Conservation (phyloP, 2,113 vertebrate species). For the Perognathus longimembris region DNA sequence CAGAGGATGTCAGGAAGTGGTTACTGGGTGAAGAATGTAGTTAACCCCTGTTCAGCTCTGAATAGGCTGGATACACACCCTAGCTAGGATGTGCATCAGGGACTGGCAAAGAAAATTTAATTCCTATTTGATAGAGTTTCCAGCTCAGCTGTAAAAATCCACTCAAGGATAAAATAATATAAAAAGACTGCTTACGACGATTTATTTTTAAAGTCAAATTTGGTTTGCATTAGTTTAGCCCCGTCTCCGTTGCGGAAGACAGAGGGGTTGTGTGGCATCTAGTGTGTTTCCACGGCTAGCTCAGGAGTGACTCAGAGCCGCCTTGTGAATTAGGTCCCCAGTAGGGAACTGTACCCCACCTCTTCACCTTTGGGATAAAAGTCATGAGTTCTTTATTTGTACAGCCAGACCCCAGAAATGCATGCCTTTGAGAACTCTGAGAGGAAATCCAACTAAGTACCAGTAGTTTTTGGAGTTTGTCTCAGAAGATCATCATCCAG, state of each 20-base stretch:
- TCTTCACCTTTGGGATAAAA: constrained; percentile 20
- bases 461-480: neutral
- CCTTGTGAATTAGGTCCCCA: constrained; percentile 26
- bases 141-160: constrained; percentile 82
- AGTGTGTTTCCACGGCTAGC: constrained; percentile 12
- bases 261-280: constrained; percentile 56
- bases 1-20: constrained; percentile 76
- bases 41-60: constrained; percentile 67
- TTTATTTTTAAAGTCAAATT: constrained; percentile 67
- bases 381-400: neutral
- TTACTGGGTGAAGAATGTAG: constrained; percentile 42
- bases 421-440: neutral
- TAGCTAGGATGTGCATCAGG: neutral
- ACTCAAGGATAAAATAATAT: constrained; percentile 78
- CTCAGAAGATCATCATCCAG: neutral
- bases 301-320: constrained; percentile 11
- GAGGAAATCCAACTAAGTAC: neutral
- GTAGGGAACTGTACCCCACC: neutral
- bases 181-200: constrained; percentile 56
- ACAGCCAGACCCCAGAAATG: neutral
- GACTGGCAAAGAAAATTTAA: constrained; percentile 42
- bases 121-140: constrained; percentile 74
- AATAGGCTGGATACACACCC: neutral
- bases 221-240: constrained; percentile 82
- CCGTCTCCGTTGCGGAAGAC: constrained; percentile 70